phyloP scores from a whole-genome alignment of 1,140 invertebrate species.

The Panulirus ornatus region DNA sequence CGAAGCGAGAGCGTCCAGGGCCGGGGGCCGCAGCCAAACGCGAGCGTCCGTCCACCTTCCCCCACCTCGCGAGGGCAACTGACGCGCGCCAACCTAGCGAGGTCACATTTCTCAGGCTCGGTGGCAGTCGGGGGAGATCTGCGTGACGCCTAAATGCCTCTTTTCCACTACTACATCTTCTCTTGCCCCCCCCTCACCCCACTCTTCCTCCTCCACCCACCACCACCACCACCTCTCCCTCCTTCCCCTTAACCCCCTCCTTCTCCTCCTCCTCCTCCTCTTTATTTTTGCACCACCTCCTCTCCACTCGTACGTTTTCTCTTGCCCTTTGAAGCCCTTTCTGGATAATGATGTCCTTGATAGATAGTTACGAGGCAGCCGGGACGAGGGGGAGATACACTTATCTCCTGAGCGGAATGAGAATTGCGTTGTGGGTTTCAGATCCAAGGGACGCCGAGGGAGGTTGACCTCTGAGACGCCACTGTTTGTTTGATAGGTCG shows the following conservation, averaged over 20 bases:
- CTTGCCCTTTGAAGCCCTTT: slow-evolving; percentile 21
- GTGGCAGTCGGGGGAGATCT: slow-evolving; percentile 54
- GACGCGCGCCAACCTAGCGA: slow-evolving; percentile 43
- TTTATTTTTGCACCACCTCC: slow-evolving; percentile 1
- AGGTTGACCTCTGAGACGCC: not conserved
- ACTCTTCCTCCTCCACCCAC: slow-evolving; percentile 11
- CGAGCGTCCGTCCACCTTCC: slow-evolving; percentile 32
- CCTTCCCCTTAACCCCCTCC: not conserved
- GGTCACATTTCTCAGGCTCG: slow-evolving; percentile 64
- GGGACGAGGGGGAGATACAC: not conserved
- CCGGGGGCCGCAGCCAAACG: not conserved
- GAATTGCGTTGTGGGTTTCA: not conserved
- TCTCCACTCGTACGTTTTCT: not conserved
- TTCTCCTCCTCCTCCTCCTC: slow-evolving; percentile 6
- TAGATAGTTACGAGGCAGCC: slow-evolving; percentile 24
- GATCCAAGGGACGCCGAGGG: not conserved
- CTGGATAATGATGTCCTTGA: slow-evolving; percentile 28
- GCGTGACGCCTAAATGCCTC: slow-evolving; percentile 61
- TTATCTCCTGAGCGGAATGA: slow-evolving; percentile 9
- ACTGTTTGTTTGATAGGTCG: not conserved
- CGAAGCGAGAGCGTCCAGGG: not conserved
- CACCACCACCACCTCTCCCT: slow-evolving; percentile 38
- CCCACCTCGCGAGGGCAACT: slow-evolving; percentile 60
- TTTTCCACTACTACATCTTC: slow-evolving; percentile 56
- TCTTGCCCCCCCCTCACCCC: not conserved